Evolutionary conservation across 2,113 vertebrate species (phyloP).

Genomic region (Probosciger aterrimus): DNA sequence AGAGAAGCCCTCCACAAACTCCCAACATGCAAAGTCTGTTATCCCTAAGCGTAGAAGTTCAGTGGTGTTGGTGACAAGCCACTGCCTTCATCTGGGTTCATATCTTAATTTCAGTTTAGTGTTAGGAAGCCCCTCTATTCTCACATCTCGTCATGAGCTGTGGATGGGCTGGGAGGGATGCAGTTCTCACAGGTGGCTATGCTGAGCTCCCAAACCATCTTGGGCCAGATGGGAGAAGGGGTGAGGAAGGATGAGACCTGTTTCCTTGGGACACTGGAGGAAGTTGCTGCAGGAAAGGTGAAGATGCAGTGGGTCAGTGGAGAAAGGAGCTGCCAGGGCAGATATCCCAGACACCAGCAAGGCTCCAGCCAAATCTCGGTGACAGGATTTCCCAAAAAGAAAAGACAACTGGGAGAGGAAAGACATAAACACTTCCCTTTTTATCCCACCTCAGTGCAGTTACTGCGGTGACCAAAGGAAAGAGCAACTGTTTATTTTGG

Average conservation of each 20-base stretch:
- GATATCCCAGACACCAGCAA: not conserved
- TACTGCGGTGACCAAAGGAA: not conserved
- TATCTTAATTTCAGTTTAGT: not conserved
- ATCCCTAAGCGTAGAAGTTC: not conserved
- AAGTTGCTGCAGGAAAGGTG: not conserved
- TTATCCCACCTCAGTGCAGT: accelerated
- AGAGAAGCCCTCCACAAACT: not conserved
- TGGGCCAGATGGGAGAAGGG: not conserved
- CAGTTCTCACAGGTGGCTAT: not conserved
- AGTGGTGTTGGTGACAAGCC: not conserved
- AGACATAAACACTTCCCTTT: not conserved
- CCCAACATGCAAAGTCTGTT: not conserved
- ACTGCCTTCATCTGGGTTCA: not conserved
- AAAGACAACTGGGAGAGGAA: not conserved
- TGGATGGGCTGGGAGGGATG: not conserved
- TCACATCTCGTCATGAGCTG: accelerated
- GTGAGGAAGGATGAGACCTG: accelerated
- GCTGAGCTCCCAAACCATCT: not conserved
- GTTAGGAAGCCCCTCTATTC: not conserved
- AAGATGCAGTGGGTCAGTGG: not conserved
- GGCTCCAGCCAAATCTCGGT: not conserved
- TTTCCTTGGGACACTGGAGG: not conserved
- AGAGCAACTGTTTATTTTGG: not conserved
- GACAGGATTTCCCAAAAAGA: not conserved
- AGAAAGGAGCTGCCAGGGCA: not conserved